Conservation (phyloP, 30 jellyfish, hydroid and myxozoan genomes). For the Phacellophora camtschatica region DNA sequence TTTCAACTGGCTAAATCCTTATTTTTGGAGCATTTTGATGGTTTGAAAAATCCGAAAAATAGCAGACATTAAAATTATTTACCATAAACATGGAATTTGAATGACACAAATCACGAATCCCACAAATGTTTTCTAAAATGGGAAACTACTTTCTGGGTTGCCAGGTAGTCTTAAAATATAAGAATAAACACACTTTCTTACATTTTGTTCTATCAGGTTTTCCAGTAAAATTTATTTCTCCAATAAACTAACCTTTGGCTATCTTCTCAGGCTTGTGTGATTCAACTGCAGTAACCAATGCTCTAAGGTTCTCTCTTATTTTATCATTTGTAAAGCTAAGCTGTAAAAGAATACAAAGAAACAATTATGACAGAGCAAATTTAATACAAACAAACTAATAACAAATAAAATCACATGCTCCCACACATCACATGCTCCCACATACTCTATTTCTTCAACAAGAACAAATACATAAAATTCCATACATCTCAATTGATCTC, state of each 20-base stretch:
- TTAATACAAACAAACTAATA: no score
- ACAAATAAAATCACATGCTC: not conserved
- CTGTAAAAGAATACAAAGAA: not conserved
- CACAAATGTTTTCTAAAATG: no score
- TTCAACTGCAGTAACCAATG: slow-evolving; percentile 39
- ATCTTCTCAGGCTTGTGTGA: slow-evolving; percentile 51
- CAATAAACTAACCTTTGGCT: not conserved
- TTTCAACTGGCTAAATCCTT: no score
- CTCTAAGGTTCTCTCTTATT: slow-evolving; percentile 59
- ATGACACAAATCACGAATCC: no score
- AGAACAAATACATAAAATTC: no score
- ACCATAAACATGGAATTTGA: no score
- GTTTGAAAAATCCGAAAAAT: no score
- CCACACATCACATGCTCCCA: not conserved
- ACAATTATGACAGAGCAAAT: not conserved
- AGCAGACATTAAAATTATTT: no score
- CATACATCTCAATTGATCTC: no score
- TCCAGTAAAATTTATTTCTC: not conserved
- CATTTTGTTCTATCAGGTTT: not conserved
- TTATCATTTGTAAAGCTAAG: slow-evolving; percentile 50
- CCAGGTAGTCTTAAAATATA: not conserved
- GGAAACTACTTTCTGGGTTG: not conserved
- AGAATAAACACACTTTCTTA: not conserved
- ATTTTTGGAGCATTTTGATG: no score
- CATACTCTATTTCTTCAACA: no score